A percentile compares a stretch with the other conserved stretches of the same genome.
Evolutionary conservation across 2,113 vertebrate genomes (phyloP).

Genomic region (Sylvia atricapilla): DNA sequence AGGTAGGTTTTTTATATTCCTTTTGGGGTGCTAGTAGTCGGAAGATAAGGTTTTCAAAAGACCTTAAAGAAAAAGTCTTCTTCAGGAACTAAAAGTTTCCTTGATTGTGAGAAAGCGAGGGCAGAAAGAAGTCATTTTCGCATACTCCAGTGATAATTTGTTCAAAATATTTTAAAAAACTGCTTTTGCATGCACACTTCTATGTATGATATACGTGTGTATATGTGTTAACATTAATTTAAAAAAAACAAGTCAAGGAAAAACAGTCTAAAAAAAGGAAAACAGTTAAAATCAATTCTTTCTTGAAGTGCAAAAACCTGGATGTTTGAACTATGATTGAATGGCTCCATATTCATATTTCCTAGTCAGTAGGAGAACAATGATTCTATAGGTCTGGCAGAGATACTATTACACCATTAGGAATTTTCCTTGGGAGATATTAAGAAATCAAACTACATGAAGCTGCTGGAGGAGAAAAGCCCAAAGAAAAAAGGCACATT

Average conservation of each 20-base stretch:
- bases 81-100: not conserved
- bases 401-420: not conserved
- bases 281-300: not conserved
- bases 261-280: not conserved
- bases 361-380: not conserved
- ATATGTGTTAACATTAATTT: not conserved
- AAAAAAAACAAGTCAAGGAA: not conserved
- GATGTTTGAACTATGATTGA: not conserved
- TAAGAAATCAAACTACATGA: not conserved
- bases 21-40: not conserved
- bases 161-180: not conserved
- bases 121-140: not conserved
- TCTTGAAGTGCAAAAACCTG: not conserved
- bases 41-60: not conserved
- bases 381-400: not conserved
- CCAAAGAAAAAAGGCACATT: not conserved
- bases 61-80: not conserved
- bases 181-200: not conserved
- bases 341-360: not conserved
- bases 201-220: accelerated
- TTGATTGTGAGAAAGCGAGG: not conserved
- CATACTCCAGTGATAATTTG: not conserved
- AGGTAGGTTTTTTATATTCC: not conserved
- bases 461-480: not conserved
- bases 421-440: not conserved